Evolutionary conservation across 1,140 invertebrate species (phyloP).

Genomic region (Laupala kohalensis): DNA sequence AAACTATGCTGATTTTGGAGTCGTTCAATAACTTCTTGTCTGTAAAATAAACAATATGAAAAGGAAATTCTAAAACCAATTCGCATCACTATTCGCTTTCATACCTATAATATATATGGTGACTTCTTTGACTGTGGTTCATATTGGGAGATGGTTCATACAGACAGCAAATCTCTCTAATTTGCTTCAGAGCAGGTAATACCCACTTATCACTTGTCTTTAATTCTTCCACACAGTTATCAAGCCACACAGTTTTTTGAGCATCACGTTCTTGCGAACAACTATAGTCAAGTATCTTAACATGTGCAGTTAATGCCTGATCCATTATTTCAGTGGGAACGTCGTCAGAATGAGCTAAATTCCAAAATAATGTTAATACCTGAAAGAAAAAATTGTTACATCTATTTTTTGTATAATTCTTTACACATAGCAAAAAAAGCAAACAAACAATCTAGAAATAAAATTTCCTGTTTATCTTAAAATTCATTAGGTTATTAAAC

Average conservation of each 20-base stretch:
- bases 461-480: too few relatives aligned
- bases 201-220: slow-evolving; percentile 83
- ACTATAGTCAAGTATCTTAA: slow-evolving; percentile 96
- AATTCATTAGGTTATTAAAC: too few relatives aligned
- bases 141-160: slow-evolving; percentile 73
- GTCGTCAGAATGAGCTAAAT: slow-evolving; percentile 89
- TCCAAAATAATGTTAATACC: slow-evolving; percentile 95
- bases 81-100: neutral
- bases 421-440: neutral
- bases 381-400: slow-evolving; percentile 21
- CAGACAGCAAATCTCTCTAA: slow-evolving; percentile 87
- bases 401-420: neutral
- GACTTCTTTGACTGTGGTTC: slow-evolving; percentile 44
- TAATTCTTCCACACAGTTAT: slow-evolving; percentile 89
- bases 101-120: slow-evolving; percentile 53
- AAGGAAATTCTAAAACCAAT: slow-evolving; percentile 25
- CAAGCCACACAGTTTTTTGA: slow-evolving; percentile 90
- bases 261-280: slow-evolving; percentile 89
- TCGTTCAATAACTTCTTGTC: slow-evolving; percentile 76
- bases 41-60: too few relatives aligned
- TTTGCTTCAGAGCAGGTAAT: slow-evolving; percentile 86
- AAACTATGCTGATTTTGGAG: slow-evolving; percentile 84
- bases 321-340: slow-evolving; percentile 96
- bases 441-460: neutral
- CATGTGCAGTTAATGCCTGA: slow-evolving; percentile 85